A percentile compares a stretch with the other conserved stretches of the same genome.
These are phyloP conservation scores for Nasua narica DNA, from an alignment of 2,797 vertebrate species.

Conservation along the genomic window DNA sequence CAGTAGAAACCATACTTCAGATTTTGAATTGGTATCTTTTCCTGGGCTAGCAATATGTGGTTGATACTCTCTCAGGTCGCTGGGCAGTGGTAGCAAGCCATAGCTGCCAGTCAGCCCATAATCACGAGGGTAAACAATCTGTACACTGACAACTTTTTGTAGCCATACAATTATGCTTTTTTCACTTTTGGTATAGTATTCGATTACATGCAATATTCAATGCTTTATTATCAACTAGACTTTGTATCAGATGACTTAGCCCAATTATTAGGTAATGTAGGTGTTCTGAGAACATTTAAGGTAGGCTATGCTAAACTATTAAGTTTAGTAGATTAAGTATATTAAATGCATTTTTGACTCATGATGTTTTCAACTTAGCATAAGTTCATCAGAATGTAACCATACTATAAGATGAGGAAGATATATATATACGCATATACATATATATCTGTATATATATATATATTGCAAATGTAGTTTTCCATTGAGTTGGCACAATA, in stretches of 20 bases:
- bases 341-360: neutral
- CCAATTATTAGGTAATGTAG: neutral
- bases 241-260: neutral
- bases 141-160: neutral
- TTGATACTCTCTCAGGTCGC: neutral
- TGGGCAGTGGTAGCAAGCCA: neutral
- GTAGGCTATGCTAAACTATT: neutral
- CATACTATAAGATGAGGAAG: neutral
- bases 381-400: neutral
- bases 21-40: neutral
- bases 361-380: neutral
- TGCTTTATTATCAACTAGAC: neutral
- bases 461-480: neutral
- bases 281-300: neutral
- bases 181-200: neutral
- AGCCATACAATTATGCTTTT: neutral
- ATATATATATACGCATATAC: neutral
- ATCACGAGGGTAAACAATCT: neutral
- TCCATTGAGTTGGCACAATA: neutral
- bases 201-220: neutral
- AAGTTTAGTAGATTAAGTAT: neutral
- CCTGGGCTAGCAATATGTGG: neutral
- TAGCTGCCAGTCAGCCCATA: neutral
- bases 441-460: neutral
- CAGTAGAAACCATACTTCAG: neutral